Evolutionary conservation across 2,113 vertebrate genomes (phyloP).

Genomic region (Glaucomys volans): DNA sequence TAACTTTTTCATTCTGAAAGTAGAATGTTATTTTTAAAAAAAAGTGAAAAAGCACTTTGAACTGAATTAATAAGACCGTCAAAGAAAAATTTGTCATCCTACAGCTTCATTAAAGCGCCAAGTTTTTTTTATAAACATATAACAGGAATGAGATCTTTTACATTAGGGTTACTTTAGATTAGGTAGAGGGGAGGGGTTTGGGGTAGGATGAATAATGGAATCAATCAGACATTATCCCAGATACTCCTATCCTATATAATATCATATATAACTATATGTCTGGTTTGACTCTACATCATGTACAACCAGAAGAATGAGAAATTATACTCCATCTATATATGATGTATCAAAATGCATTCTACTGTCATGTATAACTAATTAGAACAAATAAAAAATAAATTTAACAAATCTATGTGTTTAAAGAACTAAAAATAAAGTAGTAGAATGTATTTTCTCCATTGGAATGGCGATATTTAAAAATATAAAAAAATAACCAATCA

Average conservation of each 20-base stretch:
- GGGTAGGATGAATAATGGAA: no score
- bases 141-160: background rate
- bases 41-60: background rate
- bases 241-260: no score
- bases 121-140: background rate
- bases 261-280: no score
- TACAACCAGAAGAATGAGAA: no score
- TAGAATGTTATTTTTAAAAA: background rate
- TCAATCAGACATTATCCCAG: no score
- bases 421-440: background rate
- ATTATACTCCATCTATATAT: no score
- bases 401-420: background rate
- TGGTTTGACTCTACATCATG: no score
- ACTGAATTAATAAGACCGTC: background rate
- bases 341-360: no score
- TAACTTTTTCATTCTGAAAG: conserved; percentile 12
- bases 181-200: no score
- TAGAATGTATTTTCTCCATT: background rate
- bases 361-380: no score
- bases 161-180: background rate
- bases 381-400: no score
- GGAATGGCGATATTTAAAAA: conserved; percentile 10
- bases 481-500: background rate
- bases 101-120: background rate
- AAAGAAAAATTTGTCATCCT: background rate